These are phyloP conservation scores for Phoronis australis DNA, from an alignment of 2,888 invertebrate genomes.

Conservation along the genomic window DNA sequence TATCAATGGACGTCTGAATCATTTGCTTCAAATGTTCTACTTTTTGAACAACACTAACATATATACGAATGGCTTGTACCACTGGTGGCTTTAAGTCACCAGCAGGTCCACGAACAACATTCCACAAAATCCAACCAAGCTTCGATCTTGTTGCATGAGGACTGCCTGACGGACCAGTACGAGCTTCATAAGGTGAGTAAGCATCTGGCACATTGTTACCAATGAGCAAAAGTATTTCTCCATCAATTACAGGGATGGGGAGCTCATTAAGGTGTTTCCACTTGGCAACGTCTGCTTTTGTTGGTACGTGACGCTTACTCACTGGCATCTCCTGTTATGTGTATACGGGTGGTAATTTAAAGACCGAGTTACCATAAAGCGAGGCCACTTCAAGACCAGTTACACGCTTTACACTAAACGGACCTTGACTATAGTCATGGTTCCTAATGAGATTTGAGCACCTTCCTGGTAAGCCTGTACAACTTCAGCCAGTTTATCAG, in stretches of 20 bases:
- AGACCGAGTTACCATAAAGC: no score
- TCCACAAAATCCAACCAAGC: slow-evolving; percentile 14
- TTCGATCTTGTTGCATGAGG: slow-evolving; percentile 13
- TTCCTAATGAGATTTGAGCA: no score
- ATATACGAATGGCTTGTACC: slow-evolving; percentile 5
- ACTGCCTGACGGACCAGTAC: slow-evolving; percentile 11
- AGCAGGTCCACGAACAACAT: slow-evolving; percentile 4
- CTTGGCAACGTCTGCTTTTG: slow-evolving; percentile 5
- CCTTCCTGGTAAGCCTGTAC: no score
- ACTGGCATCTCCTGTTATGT: slow-evolving; percentile 11
- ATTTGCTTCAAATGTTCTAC: slow-evolving; percentile 7
- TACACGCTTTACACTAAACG: no score
- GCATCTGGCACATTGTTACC: slow-evolving; percentile 14
- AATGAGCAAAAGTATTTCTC: slow-evolving; percentile 11
- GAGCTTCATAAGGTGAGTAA: slow-evolving; percentile 10
- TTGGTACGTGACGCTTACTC: slow-evolving; percentile 8
- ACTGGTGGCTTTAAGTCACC: not conserved
- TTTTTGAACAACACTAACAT: slow-evolving; percentile 1
- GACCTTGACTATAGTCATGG: no score
- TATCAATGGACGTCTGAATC: slow-evolving; percentile 8
- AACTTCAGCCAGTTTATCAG: slow-evolving; percentile 1
- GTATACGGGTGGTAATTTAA: slow-evolving; percentile 8
- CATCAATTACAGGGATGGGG: slow-evolving; percentile 2
- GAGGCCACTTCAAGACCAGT: no score
- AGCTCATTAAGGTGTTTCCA: slow-evolving; percentile 13